Base-by-base conservation (phyloP, 2,113 vertebrate species). In the Asarcornis scutulata region DNA sequence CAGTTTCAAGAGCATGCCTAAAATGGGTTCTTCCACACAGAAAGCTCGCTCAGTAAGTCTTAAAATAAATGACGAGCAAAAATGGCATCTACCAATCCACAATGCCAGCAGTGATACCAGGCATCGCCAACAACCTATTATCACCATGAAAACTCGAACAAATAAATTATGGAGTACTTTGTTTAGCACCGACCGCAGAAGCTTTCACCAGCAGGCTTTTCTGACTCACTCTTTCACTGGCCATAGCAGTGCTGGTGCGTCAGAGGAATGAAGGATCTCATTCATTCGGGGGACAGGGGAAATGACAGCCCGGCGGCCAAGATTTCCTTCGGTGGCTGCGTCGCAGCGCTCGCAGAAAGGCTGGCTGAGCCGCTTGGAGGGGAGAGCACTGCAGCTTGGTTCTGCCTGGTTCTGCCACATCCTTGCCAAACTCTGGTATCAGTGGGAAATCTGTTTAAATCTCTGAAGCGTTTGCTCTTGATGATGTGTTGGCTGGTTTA, bases 181-280 rank as follows among this genome's bases (percentile, higher is more conserved):
- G 82, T 50, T 89, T 78, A 91, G 74, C 82, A 74, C 84, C 86
- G 76, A 78, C 32, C 86, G 95, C 88, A 0, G 3, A 77, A 86
- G 88, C 59, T 93, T 93, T 89, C 93, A 69, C 53, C 85, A 92
- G 89, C 90, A 95, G 60, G 56, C 66, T 92, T 27, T 58, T 89
- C 83, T 95, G 94, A 91, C 58, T 92, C 93, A 85, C 74, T 76
- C 66, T 90, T 94, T 91, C 75, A 82, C 13, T 79, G 63, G 36
- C 75, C 85, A 18, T 16, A 50, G 74, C 48, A 85, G 59, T 85
- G 83, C 73, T 76, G 59, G 84, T 91, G 59, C 55, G 94, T 73
- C 90, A 93, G 90, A 81, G 83, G 74, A 94, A 94, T 91, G 95
- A 96, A 94, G 79, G 84, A 60, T 90, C 88, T 88, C 77, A 59